Percentiles rank a stretch among this genome's conserved stretches.
Evolutionary conservation across 2,113 vertebrate genomes (phyloP).

Genomic region (Callaeas wilsoni): DNA sequence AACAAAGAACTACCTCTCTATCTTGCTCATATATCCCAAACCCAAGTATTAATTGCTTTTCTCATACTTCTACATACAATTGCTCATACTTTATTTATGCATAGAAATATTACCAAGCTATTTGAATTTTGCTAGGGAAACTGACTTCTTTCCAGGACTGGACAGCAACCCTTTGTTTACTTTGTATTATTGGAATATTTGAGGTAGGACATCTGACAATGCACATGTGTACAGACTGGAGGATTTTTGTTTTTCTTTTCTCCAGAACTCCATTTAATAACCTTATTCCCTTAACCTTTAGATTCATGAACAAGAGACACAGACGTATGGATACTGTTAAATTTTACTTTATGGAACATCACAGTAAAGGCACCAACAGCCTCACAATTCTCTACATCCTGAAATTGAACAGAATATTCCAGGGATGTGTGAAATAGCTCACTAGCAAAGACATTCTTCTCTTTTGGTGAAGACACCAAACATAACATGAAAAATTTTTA

Average conservation of each 20-base stretch:
- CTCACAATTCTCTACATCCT: rapidly evolving
- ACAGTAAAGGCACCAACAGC: background rate
- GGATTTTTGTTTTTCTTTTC: background rate
- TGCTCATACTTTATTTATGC: background rate
- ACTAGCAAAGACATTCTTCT: background rate
- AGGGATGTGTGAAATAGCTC: background rate
- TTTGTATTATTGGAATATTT: background rate
- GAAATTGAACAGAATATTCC: background rate
- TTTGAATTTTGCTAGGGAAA: background rate
- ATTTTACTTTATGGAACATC: background rate
- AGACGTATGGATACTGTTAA: rapidly evolving
- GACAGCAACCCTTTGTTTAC: background rate
- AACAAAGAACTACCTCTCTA: background rate
- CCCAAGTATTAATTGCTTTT: background rate
- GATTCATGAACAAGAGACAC: background rate
- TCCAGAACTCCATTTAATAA: background rate
- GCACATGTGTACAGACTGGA: background rate
- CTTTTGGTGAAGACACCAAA: background rate
- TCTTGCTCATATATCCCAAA: background rate
- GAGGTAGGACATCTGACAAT: background rate
- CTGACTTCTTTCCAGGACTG: background rate
- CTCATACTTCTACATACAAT: background rate
- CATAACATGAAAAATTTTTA: background rate
- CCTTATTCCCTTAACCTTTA: background rate
- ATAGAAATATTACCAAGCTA: background rate